phyloP scores from a whole-genome alignment of 2,888 invertebrate genomes.

The Gryllus longicercus region DNA sequence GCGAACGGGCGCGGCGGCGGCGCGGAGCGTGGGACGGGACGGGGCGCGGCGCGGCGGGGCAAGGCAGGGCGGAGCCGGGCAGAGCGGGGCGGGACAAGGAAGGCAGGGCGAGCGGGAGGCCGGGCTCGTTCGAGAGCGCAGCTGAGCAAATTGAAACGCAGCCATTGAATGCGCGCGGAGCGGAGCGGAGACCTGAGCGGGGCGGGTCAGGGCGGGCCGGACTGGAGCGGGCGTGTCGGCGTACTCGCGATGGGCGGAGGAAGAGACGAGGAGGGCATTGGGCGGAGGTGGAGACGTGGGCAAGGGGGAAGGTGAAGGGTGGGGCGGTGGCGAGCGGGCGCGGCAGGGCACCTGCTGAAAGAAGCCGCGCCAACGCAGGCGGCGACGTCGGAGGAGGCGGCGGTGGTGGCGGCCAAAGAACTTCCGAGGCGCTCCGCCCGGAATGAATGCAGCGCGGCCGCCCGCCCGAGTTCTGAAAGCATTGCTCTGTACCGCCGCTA shows the following conservation, averaged over 20 bases:
- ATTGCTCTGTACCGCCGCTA: slow-evolving; percentile 17
- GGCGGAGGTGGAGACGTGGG: background rate
- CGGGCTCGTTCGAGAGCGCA: background rate
- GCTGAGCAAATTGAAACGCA: slow-evolving; percentile 17
- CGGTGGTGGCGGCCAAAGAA: background rate
- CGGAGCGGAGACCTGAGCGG: background rate
- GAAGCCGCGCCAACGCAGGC: no score
- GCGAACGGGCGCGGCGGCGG: background rate
- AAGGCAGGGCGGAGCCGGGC: no score
- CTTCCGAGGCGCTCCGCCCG: background rate
- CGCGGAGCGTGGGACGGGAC: background rate
- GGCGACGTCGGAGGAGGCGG: background rate
- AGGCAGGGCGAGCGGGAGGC: background rate
- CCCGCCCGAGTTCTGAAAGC: slow-evolving; percentile 10
- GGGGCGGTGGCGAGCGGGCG: background rate
- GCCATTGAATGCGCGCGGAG: background rate
- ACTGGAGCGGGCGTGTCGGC: background rate
- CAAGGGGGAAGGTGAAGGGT: background rate
- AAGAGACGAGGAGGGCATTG: background rate
- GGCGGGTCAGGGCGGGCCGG: background rate
- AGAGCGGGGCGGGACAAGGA: no score
- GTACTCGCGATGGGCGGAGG: background rate
- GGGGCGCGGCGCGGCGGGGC: background rate
- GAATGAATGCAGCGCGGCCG: slow-evolving; percentile 8
- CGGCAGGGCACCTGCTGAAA: background rate